phyloP scores from a whole-genome alignment of 1,140 invertebrate species.

The Trachymyrmex septentrionalis region DNA sequence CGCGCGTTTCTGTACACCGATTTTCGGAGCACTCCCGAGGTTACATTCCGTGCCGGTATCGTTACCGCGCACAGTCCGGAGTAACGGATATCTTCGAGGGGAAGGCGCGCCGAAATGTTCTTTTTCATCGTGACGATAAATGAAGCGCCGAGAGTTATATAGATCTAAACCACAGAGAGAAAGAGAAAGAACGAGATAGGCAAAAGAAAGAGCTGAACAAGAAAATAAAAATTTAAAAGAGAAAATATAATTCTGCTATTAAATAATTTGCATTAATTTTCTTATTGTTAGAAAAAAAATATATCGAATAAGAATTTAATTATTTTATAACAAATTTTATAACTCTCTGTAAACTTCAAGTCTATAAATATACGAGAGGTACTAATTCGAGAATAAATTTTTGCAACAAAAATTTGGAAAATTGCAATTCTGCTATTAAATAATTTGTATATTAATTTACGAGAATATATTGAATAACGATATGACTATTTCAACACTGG shows the following conservation, averaged over 20 bases:
- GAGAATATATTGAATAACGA: no score
- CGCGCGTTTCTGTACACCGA: constrained; percentile 33
- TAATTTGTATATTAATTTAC: no score
- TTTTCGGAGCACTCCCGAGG: constrained; percentile 40
- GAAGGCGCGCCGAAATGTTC: constrained; percentile 7
- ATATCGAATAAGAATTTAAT: constrained; percentile 8
- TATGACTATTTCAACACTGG: no score
- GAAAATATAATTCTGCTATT: not conserved
- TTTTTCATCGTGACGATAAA: constrained; percentile 53
- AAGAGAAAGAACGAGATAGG: not conserved
- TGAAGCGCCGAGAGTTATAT: constrained; percentile 4
- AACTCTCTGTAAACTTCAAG: not conserved
- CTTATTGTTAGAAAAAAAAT: not conserved
- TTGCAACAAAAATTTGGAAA: no score
- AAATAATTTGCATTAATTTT: constrained; percentile 13
- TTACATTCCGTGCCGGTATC: constrained; percentile 9
- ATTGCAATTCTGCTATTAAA: no score
- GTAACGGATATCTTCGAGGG: constrained; percentile 24
- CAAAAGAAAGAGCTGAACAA: not conserved
- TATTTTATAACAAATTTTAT: not conserved
- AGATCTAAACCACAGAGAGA: constrained; percentile 7
- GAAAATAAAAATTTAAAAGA: not conserved
- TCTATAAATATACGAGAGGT: not conserved
- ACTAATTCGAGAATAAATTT: no score
- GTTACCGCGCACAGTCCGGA: constrained; percentile 4